Percentiles rank a stretch among this genome's conserved stretches.
phyloP scores from a whole-genome alignment of 2,888 invertebrate species.

The Limnephilus lunatus region DNA sequence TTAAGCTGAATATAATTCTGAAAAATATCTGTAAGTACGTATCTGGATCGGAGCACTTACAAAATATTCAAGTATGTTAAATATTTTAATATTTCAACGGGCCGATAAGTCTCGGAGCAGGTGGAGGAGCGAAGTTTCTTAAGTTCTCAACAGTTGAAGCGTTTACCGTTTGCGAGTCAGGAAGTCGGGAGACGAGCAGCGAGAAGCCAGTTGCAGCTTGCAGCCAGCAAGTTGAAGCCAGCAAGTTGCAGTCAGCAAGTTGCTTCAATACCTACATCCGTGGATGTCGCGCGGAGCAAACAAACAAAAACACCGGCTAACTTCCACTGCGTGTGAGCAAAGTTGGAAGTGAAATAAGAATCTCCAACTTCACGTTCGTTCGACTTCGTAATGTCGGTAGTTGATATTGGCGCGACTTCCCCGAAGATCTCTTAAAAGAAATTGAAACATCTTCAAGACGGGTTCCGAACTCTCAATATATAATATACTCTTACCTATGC shows the following conservation, averaged over 20 bases:
- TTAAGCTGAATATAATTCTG: not conserved
- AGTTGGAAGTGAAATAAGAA: conserved; percentile 2
- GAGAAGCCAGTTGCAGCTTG: not conserved
- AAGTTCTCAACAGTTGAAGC: not conserved
- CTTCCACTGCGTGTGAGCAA: not conserved
- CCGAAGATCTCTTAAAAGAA: not conserved
- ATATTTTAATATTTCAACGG: not conserved
- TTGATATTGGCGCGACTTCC: not conserved
- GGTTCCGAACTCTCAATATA: not conserved
- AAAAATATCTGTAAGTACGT: not conserved
- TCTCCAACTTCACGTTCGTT: not conserved
- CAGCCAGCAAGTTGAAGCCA: not conserved
- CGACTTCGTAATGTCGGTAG: not conserved
- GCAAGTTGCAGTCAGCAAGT: not conserved
- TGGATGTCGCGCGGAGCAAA: not conserved
- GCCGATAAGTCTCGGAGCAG: not conserved
- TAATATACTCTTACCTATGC: not conserved
- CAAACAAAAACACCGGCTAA: not conserved
- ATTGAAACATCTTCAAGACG: not conserved
- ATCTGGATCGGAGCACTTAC: not conserved
- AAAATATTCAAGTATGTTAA: not conserved
- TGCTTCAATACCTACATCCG: not conserved
- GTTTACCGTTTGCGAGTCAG: not conserved
- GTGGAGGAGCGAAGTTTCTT: not conserved
- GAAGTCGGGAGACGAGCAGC: not conserved